phyloP scores from a whole-genome alignment of 2,888 invertebrate genomes.

The Pegoplata infirma region DNA sequence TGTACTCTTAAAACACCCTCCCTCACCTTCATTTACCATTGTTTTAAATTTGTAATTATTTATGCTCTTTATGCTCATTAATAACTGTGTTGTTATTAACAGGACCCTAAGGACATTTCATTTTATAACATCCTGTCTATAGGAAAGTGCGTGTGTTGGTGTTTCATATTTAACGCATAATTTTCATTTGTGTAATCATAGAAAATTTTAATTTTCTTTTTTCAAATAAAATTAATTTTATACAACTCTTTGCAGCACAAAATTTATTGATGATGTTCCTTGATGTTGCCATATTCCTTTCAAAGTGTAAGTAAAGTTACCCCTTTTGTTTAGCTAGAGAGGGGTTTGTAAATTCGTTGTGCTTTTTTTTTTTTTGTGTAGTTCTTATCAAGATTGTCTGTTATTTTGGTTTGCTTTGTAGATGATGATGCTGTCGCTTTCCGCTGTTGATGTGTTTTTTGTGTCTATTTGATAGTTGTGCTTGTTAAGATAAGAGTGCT shows the following conservation, averaged over 20 bases:
- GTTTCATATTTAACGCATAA: conserved; percentile 26
- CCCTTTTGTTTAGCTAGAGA: conserved; percentile 34
- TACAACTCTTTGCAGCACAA: conserved; percentile 15
- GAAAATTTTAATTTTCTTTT: conserved; percentile 43
- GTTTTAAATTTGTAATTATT: conserved; percentile 59
- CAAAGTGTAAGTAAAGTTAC: not conserved
- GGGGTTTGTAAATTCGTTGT: conserved; percentile 32
- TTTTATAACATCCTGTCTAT: too few species aligned
- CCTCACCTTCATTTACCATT: conserved; percentile 17
- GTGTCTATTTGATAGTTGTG: conserved; percentile 37
- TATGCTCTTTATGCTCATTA: conserved; percentile 58
- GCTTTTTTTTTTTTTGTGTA: conserved; percentile 24
- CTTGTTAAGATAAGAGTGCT: conserved; percentile 43
- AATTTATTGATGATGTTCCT: not conserved
- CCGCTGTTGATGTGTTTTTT: not conserved
- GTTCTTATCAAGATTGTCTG: conserved; percentile 52
- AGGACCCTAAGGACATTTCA: conserved; percentile 59
- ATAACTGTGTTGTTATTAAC: conserved; percentile 58
- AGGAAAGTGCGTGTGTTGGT: not conserved
- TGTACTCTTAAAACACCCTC: conserved; percentile 1
- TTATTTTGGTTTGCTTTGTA: conserved; percentile 16
- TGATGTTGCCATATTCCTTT: not conserved
- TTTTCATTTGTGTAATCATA: conserved; percentile 47
- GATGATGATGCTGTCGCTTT: not conserved
- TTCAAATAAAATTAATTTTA: conserved; percentile 26